Evolutionary conservation across 1,140 invertebrate species (phyloP).

Genomic region (Macrocentrus cingulum): DNA sequence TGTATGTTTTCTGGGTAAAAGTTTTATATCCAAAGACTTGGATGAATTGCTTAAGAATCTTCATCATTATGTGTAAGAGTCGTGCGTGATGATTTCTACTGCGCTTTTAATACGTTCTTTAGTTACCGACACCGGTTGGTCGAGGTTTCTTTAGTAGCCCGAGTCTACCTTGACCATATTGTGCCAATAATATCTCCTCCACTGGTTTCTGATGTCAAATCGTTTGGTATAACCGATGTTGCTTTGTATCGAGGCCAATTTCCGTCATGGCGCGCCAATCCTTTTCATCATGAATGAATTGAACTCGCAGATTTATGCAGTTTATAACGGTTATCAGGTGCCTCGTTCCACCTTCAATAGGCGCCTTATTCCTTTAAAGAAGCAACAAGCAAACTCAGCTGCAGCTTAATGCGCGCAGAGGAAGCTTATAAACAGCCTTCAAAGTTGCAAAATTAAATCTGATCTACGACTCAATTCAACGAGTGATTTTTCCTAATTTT

Average conservation of each 20-base stretch:
- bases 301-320: slow-evolving; percentile 10
- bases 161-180: slow-evolving; percentile 47
- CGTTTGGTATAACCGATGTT: not conserved
- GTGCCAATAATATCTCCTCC: slow-evolving; percentile 45
- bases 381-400: no score
- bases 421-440: no score
- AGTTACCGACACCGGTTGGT: slow-evolving; percentile 33
- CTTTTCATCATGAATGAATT: slow-evolving; percentile 28
- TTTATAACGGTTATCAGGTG: slow-evolving; percentile 3
- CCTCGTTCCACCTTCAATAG: not conserved
- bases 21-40: no score
- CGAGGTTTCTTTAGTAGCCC: slow-evolving; percentile 36
- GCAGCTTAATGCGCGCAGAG: no score
- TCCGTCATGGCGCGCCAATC: slow-evolving; percentile 29
- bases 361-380: not conserved
- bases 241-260: slow-evolving; percentile 27
- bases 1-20: not conserved
- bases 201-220: slow-evolving; percentile 28
- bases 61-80: no score
- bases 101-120: no score
- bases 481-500: no score
- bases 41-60: no score
- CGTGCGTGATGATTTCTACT: slow-evolving; percentile 13
- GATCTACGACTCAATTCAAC: no score
- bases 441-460: no score